These are phyloP conservation scores for Hetaerina titia DNA, from an alignment of 2,888 invertebrate genomes.

Conservation along the genomic window DNA sequence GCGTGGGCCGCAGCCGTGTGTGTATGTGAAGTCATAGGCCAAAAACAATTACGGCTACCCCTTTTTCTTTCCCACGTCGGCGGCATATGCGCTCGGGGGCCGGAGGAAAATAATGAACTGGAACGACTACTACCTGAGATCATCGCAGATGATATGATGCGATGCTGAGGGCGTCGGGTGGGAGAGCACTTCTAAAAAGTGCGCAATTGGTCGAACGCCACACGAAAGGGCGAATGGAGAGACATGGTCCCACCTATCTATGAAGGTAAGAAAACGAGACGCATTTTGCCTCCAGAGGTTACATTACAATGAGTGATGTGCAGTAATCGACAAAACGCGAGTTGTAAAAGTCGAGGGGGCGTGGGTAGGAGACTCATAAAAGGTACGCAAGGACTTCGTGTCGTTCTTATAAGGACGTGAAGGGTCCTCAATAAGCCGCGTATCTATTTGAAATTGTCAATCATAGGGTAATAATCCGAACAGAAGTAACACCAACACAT, in stretches of 20 bases:
- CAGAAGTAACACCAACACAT: too few species aligned
- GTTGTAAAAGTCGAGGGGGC: neutral
- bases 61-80: neutral
- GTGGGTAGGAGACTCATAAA: neutral
- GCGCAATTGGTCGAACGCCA: neutral
- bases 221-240: neutral
- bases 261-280: neutral
- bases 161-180: neutral
- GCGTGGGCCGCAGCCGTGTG: conserved; percentile 39
- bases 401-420: neutral
- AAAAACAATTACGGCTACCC: conserved; percentile 39
- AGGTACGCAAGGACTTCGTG: neutral
- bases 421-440: neutral
- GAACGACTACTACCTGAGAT: too few species aligned
- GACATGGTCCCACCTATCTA: neutral
- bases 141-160: too few species aligned
- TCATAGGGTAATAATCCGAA: neutral
- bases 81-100: neutral
- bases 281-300: neutral
- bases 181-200: neutral
- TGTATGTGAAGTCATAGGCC: conserved; percentile 53
- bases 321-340: neutral
- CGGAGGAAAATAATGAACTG: too few species aligned
- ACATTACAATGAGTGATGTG: neutral
- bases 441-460: neutral